phyloP scores from a whole-genome alignment of 2,113 vertebrate species.

The Pollimyrus isidori region DNA sequence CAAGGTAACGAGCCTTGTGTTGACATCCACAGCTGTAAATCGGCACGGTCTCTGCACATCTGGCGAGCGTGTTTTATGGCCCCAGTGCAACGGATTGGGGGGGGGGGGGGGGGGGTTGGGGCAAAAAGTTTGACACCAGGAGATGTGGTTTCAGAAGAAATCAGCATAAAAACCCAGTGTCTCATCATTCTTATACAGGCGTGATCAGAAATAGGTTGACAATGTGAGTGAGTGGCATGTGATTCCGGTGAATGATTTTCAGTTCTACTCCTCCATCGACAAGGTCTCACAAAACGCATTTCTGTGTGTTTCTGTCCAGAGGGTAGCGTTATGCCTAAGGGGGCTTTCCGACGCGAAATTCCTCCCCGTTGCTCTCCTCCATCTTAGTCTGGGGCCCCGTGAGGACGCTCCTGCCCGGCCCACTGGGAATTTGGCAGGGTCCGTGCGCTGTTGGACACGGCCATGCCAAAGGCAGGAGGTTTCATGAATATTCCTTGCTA shows the following conservation, averaged over 20 bases:
- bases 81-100: conserved; percentile 8
- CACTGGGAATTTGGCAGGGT: background rate
- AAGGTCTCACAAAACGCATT: background rate
- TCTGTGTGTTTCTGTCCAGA: background rate
- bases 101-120: conserved; percentile 27
- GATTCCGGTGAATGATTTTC: background rate
- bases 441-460: conserved; percentile 8
- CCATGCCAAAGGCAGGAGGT: conserved; percentile 22
- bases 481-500: conserved; percentile 41
- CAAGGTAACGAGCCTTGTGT: conserved; percentile 49
- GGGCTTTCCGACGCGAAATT: background rate
- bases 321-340: background rate
- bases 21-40: conserved; percentile 49
- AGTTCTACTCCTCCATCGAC: background rate
- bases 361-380: background rate
- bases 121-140: conserved; percentile 17
- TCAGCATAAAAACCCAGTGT: conserved; percentile 9
- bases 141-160: conserved; percentile 24
- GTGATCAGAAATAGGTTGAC: background rate
- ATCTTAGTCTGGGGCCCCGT: background rate
- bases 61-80: conserved; percentile 48
- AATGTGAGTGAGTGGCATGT: background rate
- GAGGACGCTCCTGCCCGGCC: background rate
- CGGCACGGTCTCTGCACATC: conserved; percentile 45
- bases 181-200: conserved; percentile 10